These are phyloP conservation scores for Epicampocera succincta DNA, from an alignment of 2,888 invertebrate species.

Conservation along the genomic window DNA sequence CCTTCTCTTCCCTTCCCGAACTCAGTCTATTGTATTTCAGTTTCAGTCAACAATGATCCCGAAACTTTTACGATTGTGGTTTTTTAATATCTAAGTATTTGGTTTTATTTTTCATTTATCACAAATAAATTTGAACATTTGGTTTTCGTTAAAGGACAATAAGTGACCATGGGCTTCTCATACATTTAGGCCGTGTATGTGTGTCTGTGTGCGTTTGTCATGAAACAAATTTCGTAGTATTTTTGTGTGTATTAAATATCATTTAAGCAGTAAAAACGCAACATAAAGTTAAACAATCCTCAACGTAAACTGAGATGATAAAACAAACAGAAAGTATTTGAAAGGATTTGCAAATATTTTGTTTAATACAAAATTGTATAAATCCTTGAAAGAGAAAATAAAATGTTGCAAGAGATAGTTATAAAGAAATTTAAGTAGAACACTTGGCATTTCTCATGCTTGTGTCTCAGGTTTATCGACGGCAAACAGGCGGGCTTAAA, in stretches of 20 bases:
- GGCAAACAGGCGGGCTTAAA: background rate
- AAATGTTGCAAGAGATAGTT: constrained; percentile 21
- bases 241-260: constrained; percentile 50
- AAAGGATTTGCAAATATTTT: constrained; percentile 62
- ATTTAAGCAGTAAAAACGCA: constrained; percentile 28
- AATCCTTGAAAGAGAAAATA: constrained; percentile 6
- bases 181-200: constrained; percentile 4
- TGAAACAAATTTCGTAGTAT: constrained; percentile 13
- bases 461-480: constrained; percentile 1
- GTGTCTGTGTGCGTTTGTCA: constrained; percentile 4
- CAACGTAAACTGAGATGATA: constrained; percentile 41
- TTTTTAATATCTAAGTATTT: constrained; percentile 21
- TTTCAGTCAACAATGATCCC: background rate
- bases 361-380: constrained; percentile 27
- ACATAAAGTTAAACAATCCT: background rate
- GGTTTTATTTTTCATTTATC: constrained; percentile 9
- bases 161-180: constrained; percentile 25
- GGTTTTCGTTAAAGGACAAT: constrained; percentile 46
- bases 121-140: constrained; percentile 31
- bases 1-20: background rate
- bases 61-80: constrained; percentile 13
- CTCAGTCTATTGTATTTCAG: background rate
- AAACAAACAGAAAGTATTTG: constrained; percentile 55
- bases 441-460: constrained; percentile 23
- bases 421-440: constrained; percentile 23